Evolutionary conservation across 2,888 invertebrate genomes (phyloP).

Genomic region (Phanerotoma sp.): DNA sequence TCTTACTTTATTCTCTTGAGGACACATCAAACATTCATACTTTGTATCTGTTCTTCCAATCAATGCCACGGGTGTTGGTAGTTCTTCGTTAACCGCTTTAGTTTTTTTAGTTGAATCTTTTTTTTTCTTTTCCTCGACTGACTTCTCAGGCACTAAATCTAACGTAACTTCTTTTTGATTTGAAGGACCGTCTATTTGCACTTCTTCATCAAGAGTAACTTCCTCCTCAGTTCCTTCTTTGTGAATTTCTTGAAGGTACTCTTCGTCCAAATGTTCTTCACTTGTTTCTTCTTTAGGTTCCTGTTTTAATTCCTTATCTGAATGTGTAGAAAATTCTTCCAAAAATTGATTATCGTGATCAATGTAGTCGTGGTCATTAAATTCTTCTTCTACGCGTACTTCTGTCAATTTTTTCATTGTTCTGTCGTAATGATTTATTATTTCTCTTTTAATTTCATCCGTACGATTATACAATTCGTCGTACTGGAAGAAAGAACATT

Average conservation of each 20-base stretch:
- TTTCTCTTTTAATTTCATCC: constrained; percentile 60
- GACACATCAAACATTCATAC: constrained; percentile 64
- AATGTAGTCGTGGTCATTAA: constrained; percentile 53
- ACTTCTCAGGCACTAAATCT: neutral
- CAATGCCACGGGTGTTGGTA: constrained; percentile 38
- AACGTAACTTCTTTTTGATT: neutral
- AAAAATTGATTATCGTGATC: constrained; percentile 42
- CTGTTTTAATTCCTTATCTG: constrained; percentile 20
- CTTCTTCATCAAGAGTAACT: constrained; percentile 5
- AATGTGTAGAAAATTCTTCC: constrained; percentile 22
- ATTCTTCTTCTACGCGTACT: constrained; percentile 46
- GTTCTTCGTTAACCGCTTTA: constrained; percentile 1
- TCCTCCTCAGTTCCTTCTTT: constrained; percentile 3
- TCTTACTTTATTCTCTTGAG: constrained; percentile 54
- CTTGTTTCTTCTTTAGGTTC: constrained; percentile 18
- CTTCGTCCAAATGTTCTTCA: constrained; percentile 15
- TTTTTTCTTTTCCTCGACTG: constrained; percentile 10
- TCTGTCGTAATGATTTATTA: constrained; percentile 60
- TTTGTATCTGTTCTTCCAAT: constrained; percentile 52
- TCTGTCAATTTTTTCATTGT: constrained; percentile 49
- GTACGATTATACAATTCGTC: constrained; percentile 62
- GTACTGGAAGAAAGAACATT: constrained; percentile 48
- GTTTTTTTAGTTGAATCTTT: constrained; percentile 7
- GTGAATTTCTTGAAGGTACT: constrained; percentile 9
- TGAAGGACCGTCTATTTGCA: constrained; percentile 12